Evolutionary conservation across 2,888 invertebrate species (phyloP).

Genomic region (Ptilodon capucinus): DNA sequence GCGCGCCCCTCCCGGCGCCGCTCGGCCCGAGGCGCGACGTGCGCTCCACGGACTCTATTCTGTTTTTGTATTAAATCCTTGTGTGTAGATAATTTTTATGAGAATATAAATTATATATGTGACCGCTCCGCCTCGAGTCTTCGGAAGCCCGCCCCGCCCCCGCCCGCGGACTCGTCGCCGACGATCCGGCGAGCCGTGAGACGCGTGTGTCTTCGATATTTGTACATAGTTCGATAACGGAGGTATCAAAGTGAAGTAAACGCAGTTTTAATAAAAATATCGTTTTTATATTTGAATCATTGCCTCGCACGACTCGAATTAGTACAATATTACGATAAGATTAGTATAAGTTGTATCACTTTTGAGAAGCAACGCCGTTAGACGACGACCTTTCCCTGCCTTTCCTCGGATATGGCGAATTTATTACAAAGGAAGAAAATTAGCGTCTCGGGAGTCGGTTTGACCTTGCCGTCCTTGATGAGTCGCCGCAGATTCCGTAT

Average conservation of each 20-base stretch:
- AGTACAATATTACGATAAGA: conserved; percentile 25
- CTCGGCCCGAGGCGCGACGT: conserved; percentile 24
- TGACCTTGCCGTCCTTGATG: conserved; percentile 72
- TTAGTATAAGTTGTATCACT: conserved; percentile 31
- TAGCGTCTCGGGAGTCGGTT: conserved; percentile 73
- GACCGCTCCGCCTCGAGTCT: conserved; percentile 67
- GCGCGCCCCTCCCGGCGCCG: conserved; percentile 23
- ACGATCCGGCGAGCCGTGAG: conserved; percentile 16
- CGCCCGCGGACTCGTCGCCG: conserved; percentile 13
- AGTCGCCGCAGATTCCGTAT: conserved; percentile 80
- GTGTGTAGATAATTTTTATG: conserved; percentile 82
- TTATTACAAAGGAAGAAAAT: conserved; percentile 80
- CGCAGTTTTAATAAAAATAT: conserved; percentile 66
- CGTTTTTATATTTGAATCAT: conserved; percentile 58
- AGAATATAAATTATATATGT: conserved; percentile 80
- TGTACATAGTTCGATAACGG: conserved; percentile 34
- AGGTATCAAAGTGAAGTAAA: conserved; percentile 65
- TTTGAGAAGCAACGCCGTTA: conserved; percentile 27
- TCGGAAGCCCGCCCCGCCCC: conserved; percentile 39
- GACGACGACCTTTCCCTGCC: conserved; percentile 46
- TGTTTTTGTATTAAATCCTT: conserved; percentile 76
- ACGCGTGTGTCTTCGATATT: conserved; percentile 22
- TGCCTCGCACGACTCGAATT: conserved; percentile 18
- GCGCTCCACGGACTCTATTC: conserved; percentile 55
- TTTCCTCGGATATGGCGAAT: conserved; percentile 73